Conservation (phyloP, 2,888 invertebrate species). For the Drosophila fulvimacula region DNA sequence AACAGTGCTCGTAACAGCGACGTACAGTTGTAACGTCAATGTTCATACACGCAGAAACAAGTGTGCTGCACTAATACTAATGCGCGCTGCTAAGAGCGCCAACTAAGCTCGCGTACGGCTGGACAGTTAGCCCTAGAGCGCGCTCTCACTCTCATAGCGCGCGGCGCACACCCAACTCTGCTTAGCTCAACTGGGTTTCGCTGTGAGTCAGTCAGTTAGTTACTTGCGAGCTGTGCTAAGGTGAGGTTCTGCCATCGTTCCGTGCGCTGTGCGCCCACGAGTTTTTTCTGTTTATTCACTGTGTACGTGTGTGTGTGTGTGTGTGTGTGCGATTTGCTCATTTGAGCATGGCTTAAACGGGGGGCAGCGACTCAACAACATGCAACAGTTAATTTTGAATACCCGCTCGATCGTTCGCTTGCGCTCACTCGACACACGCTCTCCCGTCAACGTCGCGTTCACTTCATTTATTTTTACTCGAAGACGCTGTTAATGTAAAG, state of each 20-base stretch:
- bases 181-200: slow-evolving; percentile 41
- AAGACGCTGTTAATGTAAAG: slow-evolving; percentile 32
- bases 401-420: slow-evolving; percentile 10
- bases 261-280: slow-evolving; percentile 22
- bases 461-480: slow-evolving; percentile 20
- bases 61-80: slow-evolving; percentile 27
- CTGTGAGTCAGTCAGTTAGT: slow-evolving; percentile 71
- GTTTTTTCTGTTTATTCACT: slow-evolving; percentile 21
- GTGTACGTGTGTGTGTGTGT: slow-evolving; percentile 13
- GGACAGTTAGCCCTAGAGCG: slow-evolving; percentile 60
- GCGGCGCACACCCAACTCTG: slow-evolving; percentile 48
- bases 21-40: slow-evolving; percentile 54
- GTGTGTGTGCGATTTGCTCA: slow-evolving; percentile 48
- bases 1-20: slow-evolving; percentile 37
- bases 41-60: slow-evolving; percentile 22
- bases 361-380: slow-evolving; percentile 53
- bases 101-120: slow-evolving; percentile 37
- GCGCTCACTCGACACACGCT: not conserved
- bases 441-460: slow-evolving; percentile 23
- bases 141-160: slow-evolving; percentile 16
- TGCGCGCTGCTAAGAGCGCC: slow-evolving; percentile 33
- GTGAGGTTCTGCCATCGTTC: slow-evolving; percentile 62
- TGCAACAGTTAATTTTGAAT: slow-evolving; percentile 67
- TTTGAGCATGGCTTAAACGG: slow-evolving; percentile 73
- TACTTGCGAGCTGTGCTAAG: slow-evolving; percentile 70